Evolutionary conservation across 2,113 vertebrate species (phyloP), one percentile per base, ranked within the genome.

Genomic region (Camelus bactrianus): DNA sequence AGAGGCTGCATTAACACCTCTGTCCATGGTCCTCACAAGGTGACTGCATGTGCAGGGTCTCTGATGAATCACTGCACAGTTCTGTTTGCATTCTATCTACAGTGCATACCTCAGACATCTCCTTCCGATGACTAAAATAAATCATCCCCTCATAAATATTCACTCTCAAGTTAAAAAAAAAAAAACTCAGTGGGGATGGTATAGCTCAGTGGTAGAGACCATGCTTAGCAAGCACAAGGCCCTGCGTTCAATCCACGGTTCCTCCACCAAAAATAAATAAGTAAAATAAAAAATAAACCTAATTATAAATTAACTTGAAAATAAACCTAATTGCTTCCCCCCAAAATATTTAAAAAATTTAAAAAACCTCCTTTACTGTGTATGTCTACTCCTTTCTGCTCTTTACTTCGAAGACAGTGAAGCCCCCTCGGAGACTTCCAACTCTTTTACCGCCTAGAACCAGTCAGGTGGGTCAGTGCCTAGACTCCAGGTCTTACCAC

Each of bases 371-470:
- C 54, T 94, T 94, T 48, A 73, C 19, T 79, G 42, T 35, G 15
- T 79, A 65, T 89, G 81, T 90, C 64, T 62, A 28, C 24, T 93
- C 24, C 64, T 88, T 76, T 83, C 48, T 60, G 65, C 35, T 94
- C 50, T 62, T 88, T 67, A 82, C 50, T 75, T 38, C 70, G 67
- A 93, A 82, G 24, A 75, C 79, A 94, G n/a, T 69, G 35, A 94
- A 86, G 85, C 88, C 16, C 87, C 20, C 22, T 65, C 69, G 75
- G 62, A 96, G 50, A 97, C 22, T 75, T 32, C 32, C 10, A 65
- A 83, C 28, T 87, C 42, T 91, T 22, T 62, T 58, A 76, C 15
- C 48, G 3, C 14, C 38, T 54, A 35, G 89, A 72, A 81, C 80
- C 42, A 22, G 50, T 67, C 28, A 69, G 38, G n/a, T 92, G 16